Evolutionary conservation across 2,888 invertebrate species (phyloP).

Genomic region (Apamea sordens): DNA sequence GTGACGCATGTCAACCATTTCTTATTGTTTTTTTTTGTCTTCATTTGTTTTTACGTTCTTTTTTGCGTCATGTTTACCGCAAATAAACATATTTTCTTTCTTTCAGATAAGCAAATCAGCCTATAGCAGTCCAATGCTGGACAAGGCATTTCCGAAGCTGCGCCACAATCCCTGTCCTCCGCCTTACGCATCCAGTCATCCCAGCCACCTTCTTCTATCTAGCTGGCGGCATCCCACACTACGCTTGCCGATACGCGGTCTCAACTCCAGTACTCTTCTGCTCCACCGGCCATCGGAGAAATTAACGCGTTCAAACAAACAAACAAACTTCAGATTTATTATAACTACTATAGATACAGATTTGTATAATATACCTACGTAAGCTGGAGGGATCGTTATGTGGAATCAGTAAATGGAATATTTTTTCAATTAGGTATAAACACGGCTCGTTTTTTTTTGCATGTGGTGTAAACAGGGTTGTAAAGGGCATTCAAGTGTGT

Average conservation of each 20-base stretch:
- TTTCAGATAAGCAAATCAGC: neutral
- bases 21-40: no score
- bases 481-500: slow-evolving; percentile 29
- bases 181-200: neutral
- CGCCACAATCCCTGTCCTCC: neutral
- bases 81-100: no score
- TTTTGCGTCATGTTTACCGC: no score
- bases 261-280: neutral
- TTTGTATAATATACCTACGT: slow-evolving; percentile 21
- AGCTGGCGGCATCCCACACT: neutral
- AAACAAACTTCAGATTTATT: neutral
- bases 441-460: slow-evolving; percentile 29
- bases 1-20: no score
- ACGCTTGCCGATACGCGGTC: neutral
- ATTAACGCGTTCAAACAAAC: neutral
- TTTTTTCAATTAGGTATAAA: slow-evolving; percentile 51
- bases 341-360: neutral
- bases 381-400: neutral
- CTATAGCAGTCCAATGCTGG: neutral
- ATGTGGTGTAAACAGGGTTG: slow-evolving; percentile 32
- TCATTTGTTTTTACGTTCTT: no score
- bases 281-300: neutral
- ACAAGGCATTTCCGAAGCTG: neutral
- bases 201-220: neutral
- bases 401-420: slow-evolving; percentile 14